These are phyloP conservation scores for Sinocyclocheilus maitianheensis DNA, from an alignment of 2,113 vertebrate genomes.

Conservation along the genomic window DNA sequence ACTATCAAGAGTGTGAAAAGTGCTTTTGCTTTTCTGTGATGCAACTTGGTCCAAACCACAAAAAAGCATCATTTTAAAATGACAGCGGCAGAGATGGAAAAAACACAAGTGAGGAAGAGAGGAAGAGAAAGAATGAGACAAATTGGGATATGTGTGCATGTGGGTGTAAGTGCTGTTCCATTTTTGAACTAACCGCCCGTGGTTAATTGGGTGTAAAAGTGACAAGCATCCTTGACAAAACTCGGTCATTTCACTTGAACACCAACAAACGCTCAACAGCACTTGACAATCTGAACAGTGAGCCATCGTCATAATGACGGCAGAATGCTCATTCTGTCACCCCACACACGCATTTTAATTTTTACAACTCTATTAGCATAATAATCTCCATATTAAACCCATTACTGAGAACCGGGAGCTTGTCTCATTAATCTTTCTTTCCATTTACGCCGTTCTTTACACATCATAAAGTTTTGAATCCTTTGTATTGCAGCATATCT, in stretches of 20 bases:
- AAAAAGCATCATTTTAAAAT: not conserved
- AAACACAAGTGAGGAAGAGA: not conserved
- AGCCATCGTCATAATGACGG: not conserved
- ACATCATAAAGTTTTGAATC: not conserved
- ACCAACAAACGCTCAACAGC: not conserved
- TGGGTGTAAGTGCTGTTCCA: conserved; percentile 24
- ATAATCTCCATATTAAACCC: conserved; percentile 32
- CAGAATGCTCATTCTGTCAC: conserved; percentile 20
- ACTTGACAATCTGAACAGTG: conserved; percentile 31
- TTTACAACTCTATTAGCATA: conserved; percentile 37
- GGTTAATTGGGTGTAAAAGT: conserved; percentile 45
- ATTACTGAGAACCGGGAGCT: conserved; percentile 3
- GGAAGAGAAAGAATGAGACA: not conserved
- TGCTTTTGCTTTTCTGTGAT: not conserved
- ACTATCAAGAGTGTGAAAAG: not conserved
- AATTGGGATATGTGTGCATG: not conserved
- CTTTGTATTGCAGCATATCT: not conserved
- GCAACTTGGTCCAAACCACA: not conserved
- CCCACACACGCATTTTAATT: conserved; percentile 18
- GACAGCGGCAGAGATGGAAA: not conserved
- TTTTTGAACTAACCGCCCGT: not conserved
- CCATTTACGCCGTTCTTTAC: not conserved
- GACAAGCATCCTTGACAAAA: conserved; percentile 26
- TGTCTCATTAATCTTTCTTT: conserved; percentile 26
- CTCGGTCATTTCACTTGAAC: conserved; percentile 33